Base-by-base conservation (phyloP, 2,888 invertebrate species). In the Aspidiotus destructor region DNA sequence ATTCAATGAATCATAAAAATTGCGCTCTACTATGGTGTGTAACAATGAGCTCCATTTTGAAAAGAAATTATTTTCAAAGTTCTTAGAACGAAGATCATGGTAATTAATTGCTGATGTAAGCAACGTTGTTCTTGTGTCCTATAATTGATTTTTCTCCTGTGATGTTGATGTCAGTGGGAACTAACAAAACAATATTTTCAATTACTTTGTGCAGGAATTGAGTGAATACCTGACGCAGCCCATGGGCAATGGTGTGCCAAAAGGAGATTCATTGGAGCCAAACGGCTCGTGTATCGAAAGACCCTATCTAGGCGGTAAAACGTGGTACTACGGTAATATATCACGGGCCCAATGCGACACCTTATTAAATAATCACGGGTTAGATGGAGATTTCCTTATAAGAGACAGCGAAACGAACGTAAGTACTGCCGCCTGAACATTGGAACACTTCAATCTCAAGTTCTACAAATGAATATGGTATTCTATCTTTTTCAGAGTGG, bases 321-420 rank as follows among this genome's bases (percentile, higher is more conserved):
- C 91, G 60, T 99, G 98, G 99, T 99, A 98, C 81, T 98, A 89
- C 80, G 99, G 99, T 70, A 87, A 87, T 78, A 91, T 99, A 77
- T 89, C 96, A 60, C 86, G 99, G 75, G 89, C 90, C 75, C 94
- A 97, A 80, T 97, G 97, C 83, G 98, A 99, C 81, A 87, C 88
- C 75, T 83, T 98, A 78, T 85, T 99, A 77, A 93, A 92, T 81
- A 89, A 92, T 77, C 89, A 91, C 78, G 99, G 95, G 16, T 89
- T 91, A 77, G 94, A 98, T 80, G 99, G 99, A 11, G 98, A 99
- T 81, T 99, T 95, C 83, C 87, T 99, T 76, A 95, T 99, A 76
- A 83, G 99, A 74, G 98, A 98, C 81, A 96, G 95, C 77, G 99
- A 99, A 84, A 97, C 98, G 75, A 98, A 97, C 81, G 98, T 97